phyloP scores from a whole-genome alignment of 2,888 invertebrate genomes.

The Didymodactylos carnosus region DNA sequence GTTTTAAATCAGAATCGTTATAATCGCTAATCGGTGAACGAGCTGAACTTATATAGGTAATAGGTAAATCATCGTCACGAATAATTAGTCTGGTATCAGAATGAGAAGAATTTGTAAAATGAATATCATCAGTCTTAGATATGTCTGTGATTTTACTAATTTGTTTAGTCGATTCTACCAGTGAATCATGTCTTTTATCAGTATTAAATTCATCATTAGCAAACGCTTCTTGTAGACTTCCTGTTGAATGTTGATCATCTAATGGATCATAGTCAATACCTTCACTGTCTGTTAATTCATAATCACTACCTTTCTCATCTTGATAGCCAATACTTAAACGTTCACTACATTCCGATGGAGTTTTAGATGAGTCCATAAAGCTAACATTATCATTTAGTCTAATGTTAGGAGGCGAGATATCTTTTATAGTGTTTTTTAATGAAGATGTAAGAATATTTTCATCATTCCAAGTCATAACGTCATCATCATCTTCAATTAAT shows the following conservation, averaged over 20 bases:
- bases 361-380: not conserved
- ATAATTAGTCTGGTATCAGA: not conserved
- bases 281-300: not conserved
- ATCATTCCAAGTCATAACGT: not conserved
- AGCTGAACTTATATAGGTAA: too few species aligned
- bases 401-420: not conserved
- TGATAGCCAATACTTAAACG: not conserved
- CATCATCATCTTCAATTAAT: not conserved
- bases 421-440: not conserved
- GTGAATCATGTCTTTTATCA: too few species aligned
- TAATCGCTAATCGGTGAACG: not conserved
- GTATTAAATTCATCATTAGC: not conserved
- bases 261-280: not conserved
- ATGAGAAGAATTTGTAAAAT: not conserved
- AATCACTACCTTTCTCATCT: not conserved
- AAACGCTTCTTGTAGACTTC: too few species aligned
- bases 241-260: too few species aligned
- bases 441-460: not conserved
- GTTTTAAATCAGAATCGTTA: not conserved
- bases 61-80: too few species aligned
- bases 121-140: not conserved
- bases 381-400: not conserved
- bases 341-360: not conserved
- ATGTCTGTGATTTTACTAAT: too few species aligned
- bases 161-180: not conserved